Conservation (phyloP, 35 echinoderm and acorn worm species). For the Chiridota heheva region DNA sequence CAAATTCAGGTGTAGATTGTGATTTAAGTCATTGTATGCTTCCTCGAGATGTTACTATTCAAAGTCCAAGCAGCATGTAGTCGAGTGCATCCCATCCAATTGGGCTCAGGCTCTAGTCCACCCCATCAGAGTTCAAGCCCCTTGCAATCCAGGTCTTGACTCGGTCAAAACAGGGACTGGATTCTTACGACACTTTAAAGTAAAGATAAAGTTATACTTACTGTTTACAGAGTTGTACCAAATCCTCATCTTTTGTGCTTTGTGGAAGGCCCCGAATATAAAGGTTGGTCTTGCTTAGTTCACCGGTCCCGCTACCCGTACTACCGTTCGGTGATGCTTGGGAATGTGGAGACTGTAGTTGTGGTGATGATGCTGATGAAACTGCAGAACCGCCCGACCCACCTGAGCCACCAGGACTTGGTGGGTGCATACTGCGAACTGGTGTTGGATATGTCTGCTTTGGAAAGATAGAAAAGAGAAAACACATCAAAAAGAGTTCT, state of each 20-base stretch:
- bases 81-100: too few relatives aligned
- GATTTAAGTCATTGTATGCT: too few relatives aligned
- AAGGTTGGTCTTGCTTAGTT: conserved; percentile 69
- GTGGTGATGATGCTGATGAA: conserved; percentile 58
- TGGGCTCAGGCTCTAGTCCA: too few relatives aligned
- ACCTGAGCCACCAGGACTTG: conserved; percentile 46
- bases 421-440: conserved; percentile 47
- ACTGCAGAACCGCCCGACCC: conserved; percentile 65
- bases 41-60: too few relatives aligned
- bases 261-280: conserved; percentile 73
- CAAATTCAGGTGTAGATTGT: too few relatives aligned
- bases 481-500: background rate
- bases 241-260: conserved; percentile 64
- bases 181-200: too few relatives aligned
- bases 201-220: too few relatives aligned
- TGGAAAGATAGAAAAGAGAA: conserved; percentile 3
- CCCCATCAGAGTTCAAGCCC: too few relatives aligned
- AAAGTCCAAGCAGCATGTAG: too few relatives aligned
- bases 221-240: conserved; percentile 68
- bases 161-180: too few relatives aligned
- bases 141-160: too few relatives aligned
- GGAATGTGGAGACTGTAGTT: conserved; percentile 76
- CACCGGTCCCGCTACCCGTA: conserved; percentile 38
- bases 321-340: conserved; percentile 15
- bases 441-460: conserved; percentile 26